Conservation (phyloP, 1,140 invertebrate species). For the Drosophila setifemur region DNA sequence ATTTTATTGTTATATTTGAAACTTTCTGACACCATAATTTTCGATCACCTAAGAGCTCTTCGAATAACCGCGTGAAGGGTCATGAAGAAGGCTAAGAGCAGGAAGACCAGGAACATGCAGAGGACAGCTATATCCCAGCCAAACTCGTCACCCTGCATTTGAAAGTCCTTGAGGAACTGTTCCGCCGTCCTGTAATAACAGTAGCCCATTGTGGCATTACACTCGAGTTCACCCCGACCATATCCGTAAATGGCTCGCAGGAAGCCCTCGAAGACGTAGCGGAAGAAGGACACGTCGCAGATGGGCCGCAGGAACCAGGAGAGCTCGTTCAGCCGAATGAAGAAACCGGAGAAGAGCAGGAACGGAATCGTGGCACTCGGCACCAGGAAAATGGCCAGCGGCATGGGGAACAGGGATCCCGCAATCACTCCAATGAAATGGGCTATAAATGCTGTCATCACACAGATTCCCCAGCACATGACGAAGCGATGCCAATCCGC, state of each 20-base stretch:
- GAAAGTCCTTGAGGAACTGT: constrained; percentile 83
- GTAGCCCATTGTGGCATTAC: constrained; percentile 76
- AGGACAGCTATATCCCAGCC: constrained; percentile 69
- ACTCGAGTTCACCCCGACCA: constrained; percentile 84
- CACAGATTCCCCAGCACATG: constrained; percentile 88
- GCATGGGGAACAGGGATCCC: constrained; percentile 87
- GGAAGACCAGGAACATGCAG: constrained; percentile 37
- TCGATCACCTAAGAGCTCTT: constrained; percentile 36
- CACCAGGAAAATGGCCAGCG: constrained; percentile 92
- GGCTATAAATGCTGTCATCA: constrained; percentile 89
- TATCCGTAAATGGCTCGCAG: constrained; percentile 90
- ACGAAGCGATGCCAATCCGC: constrained; percentile 86
- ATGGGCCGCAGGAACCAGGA: constrained; percentile 88
- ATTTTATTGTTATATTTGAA: background rate
- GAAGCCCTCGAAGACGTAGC: constrained; percentile 91
- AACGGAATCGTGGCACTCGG: constrained; percentile 92
- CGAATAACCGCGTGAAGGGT: constrained; percentile 56
- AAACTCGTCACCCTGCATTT: constrained; percentile 70
- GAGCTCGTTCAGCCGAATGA: constrained; percentile 90
- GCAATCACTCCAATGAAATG: constrained; percentile 91
- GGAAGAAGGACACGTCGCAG: constrained; percentile 89
- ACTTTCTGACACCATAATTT: background rate
- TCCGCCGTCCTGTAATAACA: constrained; percentile 83
- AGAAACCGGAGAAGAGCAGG: constrained; percentile 92
- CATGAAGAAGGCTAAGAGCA: constrained; percentile 57